Base-by-base conservation (phyloP, 1,140 invertebrate genomes). In the Papilio polyxenes region DNA sequence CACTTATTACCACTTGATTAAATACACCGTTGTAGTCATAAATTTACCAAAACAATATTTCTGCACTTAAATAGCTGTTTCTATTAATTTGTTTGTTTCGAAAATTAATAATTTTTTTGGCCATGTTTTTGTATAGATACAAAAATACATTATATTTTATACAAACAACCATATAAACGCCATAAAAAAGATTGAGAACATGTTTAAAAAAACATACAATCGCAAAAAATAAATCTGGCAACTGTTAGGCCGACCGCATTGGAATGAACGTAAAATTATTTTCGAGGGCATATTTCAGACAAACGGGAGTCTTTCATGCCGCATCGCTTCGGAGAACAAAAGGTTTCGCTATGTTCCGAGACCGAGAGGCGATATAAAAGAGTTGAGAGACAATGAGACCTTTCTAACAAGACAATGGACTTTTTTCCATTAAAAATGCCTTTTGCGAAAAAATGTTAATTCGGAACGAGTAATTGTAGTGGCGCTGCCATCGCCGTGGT, bases 361-460 rank as follows among this genome's bases (percentile, higher is more conserved):
- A 62, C 59, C 78, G 56, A 80, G 77, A 40, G 44, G 59, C 59
- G 59, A 49, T 53, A 74, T 75, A 74, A 82, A 82, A 82, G 75
- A 78, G 81, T 69, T 40, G 37, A 8, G 84, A 85, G 83, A 83
- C 76, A 78, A 72, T 51, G 74, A 56, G 81, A 65, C 81, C 80
- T 62, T 49, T 65, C 79, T 48, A 84, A 81, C 83, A 82, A 85
- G 83, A 85, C 84, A 87, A 85, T 82, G 81, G 84, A 82, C 15
- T 84, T 87, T 85, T 85, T 69, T 81, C 72, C 82, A 86, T 83
- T 85, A 83, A 83, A 85, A 85, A 48, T 62, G 31, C 65, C 56
- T 80, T 81, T 81, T 84, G 81, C 81, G 81, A 84, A 75, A 84
- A 84, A 59, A 80, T 80, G 78, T 80, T 80, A 80, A 80, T 80